Percentiles rank a stretch among this genome's conserved stretches.
These are phyloP conservation scores for Anarhynchus alexandrinus DNA, from an alignment of 2,113 vertebrate genomes.

Conservation along the genomic window DNA sequence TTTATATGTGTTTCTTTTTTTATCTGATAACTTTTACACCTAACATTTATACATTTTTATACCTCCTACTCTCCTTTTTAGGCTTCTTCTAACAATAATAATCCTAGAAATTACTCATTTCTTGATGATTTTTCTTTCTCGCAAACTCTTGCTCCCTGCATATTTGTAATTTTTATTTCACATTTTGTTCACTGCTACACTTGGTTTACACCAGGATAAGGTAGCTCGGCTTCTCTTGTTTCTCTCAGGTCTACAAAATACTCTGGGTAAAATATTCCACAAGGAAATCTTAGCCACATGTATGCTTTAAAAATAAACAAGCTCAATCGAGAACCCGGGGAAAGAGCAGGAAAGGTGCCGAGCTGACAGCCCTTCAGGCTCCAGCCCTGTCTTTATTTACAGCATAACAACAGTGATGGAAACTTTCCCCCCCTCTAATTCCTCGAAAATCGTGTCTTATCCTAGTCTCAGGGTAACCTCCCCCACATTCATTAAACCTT, in stretches of 20 bases:
- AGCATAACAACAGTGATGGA: not conserved
- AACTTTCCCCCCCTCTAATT: not conserved
- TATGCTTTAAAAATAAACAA: not conserved
- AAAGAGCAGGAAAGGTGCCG: not conserved
- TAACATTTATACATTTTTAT: not conserved
- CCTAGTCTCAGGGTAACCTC: not conserved
- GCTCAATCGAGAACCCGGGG: not conserved
- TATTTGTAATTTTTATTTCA: not conserved
- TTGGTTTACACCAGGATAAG: not conserved
- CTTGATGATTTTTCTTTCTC: not conserved
- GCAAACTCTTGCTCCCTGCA: not conserved
- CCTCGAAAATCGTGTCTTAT: not conserved
- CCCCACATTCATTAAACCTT: not conserved
- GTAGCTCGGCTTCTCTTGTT: not conserved
- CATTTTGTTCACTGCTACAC: not conserved
- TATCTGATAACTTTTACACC: not conserved
- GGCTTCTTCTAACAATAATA: not conserved
- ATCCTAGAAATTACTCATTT: not conserved
- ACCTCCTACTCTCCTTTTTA: not conserved
- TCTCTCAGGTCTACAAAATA: not conserved
- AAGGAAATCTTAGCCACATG: not conserved
- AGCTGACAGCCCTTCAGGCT: not conserved
- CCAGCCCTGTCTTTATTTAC: not conserved
- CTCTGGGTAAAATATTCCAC: not conserved
- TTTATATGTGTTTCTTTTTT: not conserved